phyloP scores from a whole-genome alignment of 2,888 invertebrate genomes.

The Spialia ferax region DNA sequence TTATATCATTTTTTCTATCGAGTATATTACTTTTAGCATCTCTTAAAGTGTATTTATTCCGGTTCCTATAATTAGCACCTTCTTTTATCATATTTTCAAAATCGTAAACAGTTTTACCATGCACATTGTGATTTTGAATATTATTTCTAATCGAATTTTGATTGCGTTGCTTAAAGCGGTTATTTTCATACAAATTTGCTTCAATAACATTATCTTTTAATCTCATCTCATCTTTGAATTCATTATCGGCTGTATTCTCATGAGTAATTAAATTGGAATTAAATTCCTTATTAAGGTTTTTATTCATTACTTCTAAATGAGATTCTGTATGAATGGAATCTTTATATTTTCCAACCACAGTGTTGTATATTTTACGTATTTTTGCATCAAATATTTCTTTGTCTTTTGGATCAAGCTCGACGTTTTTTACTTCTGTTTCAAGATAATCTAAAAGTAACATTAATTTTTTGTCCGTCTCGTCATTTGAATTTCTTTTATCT shows the following conservation, averaged over 20 bases:
- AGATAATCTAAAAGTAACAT: constrained; percentile 64
- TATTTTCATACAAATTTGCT: not conserved
- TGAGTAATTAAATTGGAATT: constrained; percentile 12
- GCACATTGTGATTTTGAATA: constrained; percentile 27
- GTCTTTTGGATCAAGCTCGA: constrained; percentile 58
- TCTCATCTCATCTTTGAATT: constrained; percentile 42
- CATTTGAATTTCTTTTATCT: constrained; percentile 47
- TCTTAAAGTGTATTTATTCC: not conserved
- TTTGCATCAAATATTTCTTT: constrained; percentile 68
- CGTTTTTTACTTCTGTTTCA: constrained; percentile 65
- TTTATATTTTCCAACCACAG: constrained; percentile 40
- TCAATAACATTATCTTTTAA: not conserved
- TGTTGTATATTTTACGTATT: constrained; percentile 66
- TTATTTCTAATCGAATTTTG: constrained; percentile 11
- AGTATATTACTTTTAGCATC: constrained; percentile 5
- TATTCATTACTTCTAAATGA: not conserved
- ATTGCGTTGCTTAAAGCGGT: not conserved
- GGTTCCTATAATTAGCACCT: constrained; percentile 40
- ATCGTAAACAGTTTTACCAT: not conserved
- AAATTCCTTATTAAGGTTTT: constrained; percentile 6
- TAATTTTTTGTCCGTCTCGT: constrained; percentile 60
- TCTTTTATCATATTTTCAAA: constrained; percentile 5
- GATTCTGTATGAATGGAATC: not conserved
- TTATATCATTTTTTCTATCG: constrained; percentile 34
- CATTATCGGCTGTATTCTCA: constrained; percentile 16